Evolutionary conservation across 1,140 invertebrate genomes (phyloP).

Genomic region (Plodia interpunctella): DNA sequence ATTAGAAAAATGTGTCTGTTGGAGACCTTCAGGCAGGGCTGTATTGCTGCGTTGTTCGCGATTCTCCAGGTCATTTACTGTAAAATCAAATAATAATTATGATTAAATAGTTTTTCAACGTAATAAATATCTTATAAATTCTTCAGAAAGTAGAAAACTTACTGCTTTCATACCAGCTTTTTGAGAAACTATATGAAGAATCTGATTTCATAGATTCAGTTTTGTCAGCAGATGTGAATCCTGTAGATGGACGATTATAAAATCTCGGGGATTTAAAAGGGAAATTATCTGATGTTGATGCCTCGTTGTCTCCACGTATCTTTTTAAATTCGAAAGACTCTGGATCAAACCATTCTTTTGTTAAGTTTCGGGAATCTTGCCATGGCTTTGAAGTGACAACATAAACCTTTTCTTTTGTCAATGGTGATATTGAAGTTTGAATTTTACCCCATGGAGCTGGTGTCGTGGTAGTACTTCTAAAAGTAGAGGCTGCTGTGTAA

Average conservation of each 20-base stretch:
- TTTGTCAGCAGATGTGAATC: constrained; percentile 49
- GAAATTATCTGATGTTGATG: constrained; percentile 41
- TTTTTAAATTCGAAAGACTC: constrained; percentile 52
- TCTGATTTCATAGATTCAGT: constrained; percentile 52
- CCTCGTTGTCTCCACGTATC: constrained; percentile 36
- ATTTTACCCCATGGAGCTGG: constrained; percentile 80
- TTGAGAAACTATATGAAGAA: constrained; percentile 58
- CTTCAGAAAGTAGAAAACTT: constrained; percentile 35
- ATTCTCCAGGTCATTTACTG: constrained; percentile 77
- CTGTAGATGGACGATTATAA: constrained; percentile 77
- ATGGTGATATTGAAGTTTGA: constrained; percentile 82
- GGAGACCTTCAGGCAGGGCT: constrained; percentile 33
- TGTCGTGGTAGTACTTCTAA: constrained; percentile 55
- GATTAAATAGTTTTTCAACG: background rate
- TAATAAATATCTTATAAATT: too few relatives aligned
- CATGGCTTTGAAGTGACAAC: constrained; percentile 85
- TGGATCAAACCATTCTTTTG: constrained; percentile 42
- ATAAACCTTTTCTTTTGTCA: constrained; percentile 87
- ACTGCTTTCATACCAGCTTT: constrained; percentile 78
- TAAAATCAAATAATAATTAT: constrained; percentile 33
- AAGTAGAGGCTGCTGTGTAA: constrained; percentile 62
- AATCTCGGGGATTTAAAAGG: constrained; percentile 79
- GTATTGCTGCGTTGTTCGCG: constrained; percentile 30
- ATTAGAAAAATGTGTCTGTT: constrained; percentile 33
- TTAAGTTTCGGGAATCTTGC: constrained; percentile 42